phyloP scores from a whole-genome alignment of 2,888 invertebrate genomes.

The Salticus scenicus region DNA sequence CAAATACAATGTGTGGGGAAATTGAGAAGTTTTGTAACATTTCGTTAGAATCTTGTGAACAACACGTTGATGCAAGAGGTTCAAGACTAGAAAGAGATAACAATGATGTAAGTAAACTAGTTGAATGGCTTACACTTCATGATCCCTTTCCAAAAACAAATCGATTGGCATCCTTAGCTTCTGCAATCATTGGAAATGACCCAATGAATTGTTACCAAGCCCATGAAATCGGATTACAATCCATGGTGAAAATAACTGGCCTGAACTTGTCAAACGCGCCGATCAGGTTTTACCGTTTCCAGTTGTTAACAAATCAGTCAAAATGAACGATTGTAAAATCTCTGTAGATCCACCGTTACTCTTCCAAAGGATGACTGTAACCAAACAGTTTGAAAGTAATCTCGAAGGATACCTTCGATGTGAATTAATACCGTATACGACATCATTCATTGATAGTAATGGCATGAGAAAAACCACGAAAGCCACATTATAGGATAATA shows the following conservation, averaged over 20 bases:
- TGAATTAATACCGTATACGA: not conserved
- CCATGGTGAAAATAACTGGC: not conserved
- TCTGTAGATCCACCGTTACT: not conserved
- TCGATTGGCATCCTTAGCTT: not conserved
- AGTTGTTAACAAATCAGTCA: not conserved
- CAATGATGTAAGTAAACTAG: not conserved
- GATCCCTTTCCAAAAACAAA: not conserved
- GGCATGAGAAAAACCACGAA: constrained; percentile 7
- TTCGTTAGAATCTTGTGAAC: not conserved
- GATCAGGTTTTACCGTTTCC: not conserved
- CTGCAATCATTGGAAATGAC: not conserved
- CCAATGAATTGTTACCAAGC: constrained; percentile 3
- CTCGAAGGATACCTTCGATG: not conserved
- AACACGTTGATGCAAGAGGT: constrained; percentile 7
- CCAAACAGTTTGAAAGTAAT: not conserved
- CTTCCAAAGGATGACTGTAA: constrained; percentile 1
- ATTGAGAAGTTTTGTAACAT: not conserved
- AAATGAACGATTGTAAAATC: not conserved
- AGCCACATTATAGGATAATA: not conserved
- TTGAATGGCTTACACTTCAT: not conserved
- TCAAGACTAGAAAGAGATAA: not conserved
- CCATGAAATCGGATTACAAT: not conserved
- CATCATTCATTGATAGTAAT: not conserved
- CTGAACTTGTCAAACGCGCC: not conserved
- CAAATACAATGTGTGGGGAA: not conserved